Base-by-base conservation (phyloP, 2,797 vertebrate species). In the Gymnocypris eckloni region DNA sequence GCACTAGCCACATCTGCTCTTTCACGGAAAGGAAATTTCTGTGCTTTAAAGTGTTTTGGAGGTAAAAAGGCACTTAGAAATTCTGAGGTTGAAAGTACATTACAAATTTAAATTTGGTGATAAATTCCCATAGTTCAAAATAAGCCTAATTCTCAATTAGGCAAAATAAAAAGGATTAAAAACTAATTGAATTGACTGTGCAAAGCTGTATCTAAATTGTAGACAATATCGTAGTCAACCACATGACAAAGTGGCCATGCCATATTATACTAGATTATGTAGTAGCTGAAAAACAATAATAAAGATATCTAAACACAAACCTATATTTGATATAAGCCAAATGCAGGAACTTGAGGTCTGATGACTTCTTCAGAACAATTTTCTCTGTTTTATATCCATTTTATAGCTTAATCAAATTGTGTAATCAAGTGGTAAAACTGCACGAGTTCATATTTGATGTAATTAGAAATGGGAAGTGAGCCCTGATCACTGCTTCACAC, bases 1-100 rank as follows among this genome's bases (percentile, higher is more conserved):
- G 41, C 91, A 90, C 86, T 50, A 70, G 82, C 56, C 75, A 82
- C 66, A 16, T 54, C 48, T 22, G 81, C 52, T 56, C 71, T 54
- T 41, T 86, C 82, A 16, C 59, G 25, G 37, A 81, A 70, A 41
- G 37, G 37, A 25, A 66, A 18, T 79, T 64, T 79, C 2, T 41
- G 8, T 7, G 25, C 72, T 76, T 52, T 52, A 48, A 75, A 75
- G 45, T 52, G 48, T 7, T n/a, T 71, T 11, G 37, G 20, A 43
- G n/a, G 69, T 41, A 45, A 45, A 43, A 72, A 43, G 41, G 22
- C 11, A 25, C 11, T 25, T 33, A 33, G 3, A 33, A 33, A 33
- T 33, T 33, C 33, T 37, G 3, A 22, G 50, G 5, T 39, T 59
- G 52, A 45, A 79, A 61, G 39, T 39, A 8, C 28, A 77, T 56